Evolutionary conservation across 2,113 vertebrate genomes (phyloP).

Genomic region (Marmota flaviventris): DNA sequence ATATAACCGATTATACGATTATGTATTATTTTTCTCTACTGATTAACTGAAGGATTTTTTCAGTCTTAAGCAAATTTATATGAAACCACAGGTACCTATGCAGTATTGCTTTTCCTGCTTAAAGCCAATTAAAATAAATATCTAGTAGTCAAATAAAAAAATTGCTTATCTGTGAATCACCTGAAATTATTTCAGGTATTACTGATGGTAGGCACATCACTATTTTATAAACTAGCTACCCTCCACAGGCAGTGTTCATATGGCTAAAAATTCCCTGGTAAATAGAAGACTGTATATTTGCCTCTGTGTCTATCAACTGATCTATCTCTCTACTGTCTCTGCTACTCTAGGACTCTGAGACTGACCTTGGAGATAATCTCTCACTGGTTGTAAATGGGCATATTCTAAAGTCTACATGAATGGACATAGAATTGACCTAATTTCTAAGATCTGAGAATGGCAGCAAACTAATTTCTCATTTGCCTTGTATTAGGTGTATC

Average conservation of each 20-base stretch:
- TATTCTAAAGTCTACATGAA: conserved; percentile 10
- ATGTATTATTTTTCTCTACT: conserved; percentile 11
- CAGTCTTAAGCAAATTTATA: conserved; percentile 36
- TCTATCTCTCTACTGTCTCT: too few relatives aligned
- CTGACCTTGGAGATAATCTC: neutral
- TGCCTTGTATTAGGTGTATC: conserved; percentile 69
- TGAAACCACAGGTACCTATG: neutral
- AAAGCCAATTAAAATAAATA: conserved; percentile 29
- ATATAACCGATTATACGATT: neutral
- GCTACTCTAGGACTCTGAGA: neutral
- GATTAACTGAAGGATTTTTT: neutral
- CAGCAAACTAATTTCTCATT: conserved; percentile 39
- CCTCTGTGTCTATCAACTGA: too few relatives aligned
- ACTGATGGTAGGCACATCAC: neutral
- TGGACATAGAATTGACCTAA: neutral
- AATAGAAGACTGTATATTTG: neutral
- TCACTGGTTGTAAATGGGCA: neutral
- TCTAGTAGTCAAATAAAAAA: conserved; percentile 30
- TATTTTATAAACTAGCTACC: neutral
- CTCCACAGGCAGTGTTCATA: neutral
- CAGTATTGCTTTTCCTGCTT: neutral
- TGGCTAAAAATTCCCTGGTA: neutral
- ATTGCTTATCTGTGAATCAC: neutral
- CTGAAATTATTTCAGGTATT: neutral
- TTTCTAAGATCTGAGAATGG: neutral